Conservation (phyloP, 2,888 invertebrate species). For the Argyresthia albistria region DNA sequence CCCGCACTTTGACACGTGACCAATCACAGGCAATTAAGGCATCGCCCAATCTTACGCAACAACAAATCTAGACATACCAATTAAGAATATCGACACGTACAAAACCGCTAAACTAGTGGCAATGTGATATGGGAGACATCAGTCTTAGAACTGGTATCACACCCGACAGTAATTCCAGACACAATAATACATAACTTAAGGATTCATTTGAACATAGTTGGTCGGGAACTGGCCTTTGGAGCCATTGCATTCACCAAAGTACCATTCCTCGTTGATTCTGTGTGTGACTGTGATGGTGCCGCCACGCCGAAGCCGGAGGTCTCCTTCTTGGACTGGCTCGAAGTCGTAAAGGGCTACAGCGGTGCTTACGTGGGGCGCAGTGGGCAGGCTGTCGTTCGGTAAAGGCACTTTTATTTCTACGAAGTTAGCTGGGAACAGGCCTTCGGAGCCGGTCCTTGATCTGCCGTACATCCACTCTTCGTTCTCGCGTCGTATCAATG, state of each 20-base stretch:
- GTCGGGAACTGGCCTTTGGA: constrained; percentile 83
- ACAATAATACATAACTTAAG: constrained; percentile 17
- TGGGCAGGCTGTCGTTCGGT: constrained; percentile 35
- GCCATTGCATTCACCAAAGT: constrained; percentile 79
- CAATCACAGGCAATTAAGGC: neutral
- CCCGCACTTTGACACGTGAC: no score
- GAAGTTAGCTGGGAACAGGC: constrained; percentile 88
- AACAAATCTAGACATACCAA: neutral
- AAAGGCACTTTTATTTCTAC: constrained; percentile 83
- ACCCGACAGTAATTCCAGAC: neutral
- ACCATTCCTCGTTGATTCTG: constrained; percentile 84
- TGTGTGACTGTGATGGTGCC: constrained; percentile 74
- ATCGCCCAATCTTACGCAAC: neutral
- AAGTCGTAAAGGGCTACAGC: constrained; percentile 82
- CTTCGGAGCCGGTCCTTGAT: constrained; percentile 76
- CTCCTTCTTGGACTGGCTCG: constrained; percentile 68
- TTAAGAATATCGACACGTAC: neutral
- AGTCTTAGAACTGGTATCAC: constrained; percentile 19
- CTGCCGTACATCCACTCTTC: constrained; percentile 87
- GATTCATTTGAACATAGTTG: constrained; percentile 77
- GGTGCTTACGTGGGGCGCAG: constrained; percentile 34
- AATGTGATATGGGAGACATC: constrained; percentile 23
- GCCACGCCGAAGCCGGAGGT: constrained; percentile 41
- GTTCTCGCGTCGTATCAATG: constrained; percentile 79
- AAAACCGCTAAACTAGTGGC: constrained; percentile 9